A percentile compares a stretch with the other conserved stretches of the same genome.
Conservation (phyloP, 2,888 invertebrate species). For the Parthenolecanium corni region DNA sequence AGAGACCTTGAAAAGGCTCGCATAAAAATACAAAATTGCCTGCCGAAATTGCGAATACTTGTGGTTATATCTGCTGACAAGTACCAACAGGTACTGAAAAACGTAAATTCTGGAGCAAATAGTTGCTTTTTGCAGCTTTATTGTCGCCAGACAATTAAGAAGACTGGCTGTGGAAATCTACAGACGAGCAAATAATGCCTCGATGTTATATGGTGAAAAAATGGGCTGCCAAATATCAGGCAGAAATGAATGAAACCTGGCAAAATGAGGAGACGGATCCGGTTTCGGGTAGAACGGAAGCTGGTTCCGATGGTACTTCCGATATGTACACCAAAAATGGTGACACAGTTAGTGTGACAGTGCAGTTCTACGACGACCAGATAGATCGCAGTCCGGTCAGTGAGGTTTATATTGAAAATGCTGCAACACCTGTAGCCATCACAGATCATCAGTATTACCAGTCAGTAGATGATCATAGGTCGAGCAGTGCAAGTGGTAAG, state of each 20-base stretch:
- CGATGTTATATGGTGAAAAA: conserved; percentile 25
- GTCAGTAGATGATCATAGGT: neutral
- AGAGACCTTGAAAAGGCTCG: neutral
- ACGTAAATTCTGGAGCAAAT: too few species aligned
- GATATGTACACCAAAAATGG: neutral
- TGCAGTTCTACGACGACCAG: conserved; percentile 5
- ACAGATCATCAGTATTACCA: conserved; percentile 21
- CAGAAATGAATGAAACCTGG: conserved; percentile 20
- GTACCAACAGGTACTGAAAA: too few species aligned
- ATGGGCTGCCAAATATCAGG: conserved; percentile 27
- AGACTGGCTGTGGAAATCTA: too few species aligned
- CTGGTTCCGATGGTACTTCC: neutral
- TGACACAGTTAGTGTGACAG: neutral
- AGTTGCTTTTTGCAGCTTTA: too few species aligned
- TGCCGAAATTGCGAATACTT: too few species aligned
- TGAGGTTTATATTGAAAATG: conserved; percentile 17
- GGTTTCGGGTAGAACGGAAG: neutral
- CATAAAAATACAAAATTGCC: neutral
- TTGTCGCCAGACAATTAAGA: too few species aligned
- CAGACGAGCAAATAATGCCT: neutral
- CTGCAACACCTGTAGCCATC: conserved; percentile 13
- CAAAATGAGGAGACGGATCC: conserved; percentile 1
- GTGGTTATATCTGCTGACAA: too few species aligned
- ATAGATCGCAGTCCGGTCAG: neutral
- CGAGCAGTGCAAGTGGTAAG: conserved; percentile 5